Evolutionary conservation across 2,888 invertebrate genomes (phyloP), one percentile per base, ranked within the genome.

Genomic region (Tillus elongatus): DNA sequence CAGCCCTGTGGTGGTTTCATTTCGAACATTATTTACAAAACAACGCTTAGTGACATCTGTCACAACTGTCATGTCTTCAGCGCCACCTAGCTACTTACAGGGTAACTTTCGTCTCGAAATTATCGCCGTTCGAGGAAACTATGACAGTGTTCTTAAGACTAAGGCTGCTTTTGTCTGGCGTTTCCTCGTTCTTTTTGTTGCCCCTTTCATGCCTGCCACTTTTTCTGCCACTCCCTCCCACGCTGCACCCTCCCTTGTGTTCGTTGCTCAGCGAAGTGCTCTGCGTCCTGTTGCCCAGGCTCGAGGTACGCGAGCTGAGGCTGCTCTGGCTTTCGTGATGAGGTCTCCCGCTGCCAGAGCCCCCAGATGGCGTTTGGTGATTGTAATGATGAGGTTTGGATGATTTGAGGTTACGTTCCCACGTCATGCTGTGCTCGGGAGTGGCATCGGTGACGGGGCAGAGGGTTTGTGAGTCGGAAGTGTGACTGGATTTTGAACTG

Each of bases 291-390:
- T 64, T 64, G 10, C 66, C 66, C 24, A 64, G 44, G 46, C 63
- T 64, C 6, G 51, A 54, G 12, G 49, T 45, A 4, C 63, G 52
- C 12, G 64, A 64, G 29, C 63, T 64, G 33, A 66, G 44, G 43
- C 65, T 65, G 44, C 63, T 65, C 42, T 64, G 64, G 40, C 64
- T 64, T 42, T 64, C 66, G 46, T 62, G 58, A n/a, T n/a, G n/a
- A n/a, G n/a, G n/a, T n/a, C n/a, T 15, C 63, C 46, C 37, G 58
- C 55, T 14, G 43, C 28, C 9, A n/a, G n/a, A n/a, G n/a, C 10
- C 12, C 35, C 48, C 54, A 1, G 58, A 52, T 6, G 58, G 55
- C 15, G 57, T 50, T 37, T 60, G 58, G 37, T 46, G 49, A 29
- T 37, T n/a, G n/a, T n/a, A n/a, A n/a, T n/a, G n/a, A n/a, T n/a